These are phyloP conservation scores for Silvanus unidentatus DNA, from an alignment of 2,888 invertebrate species.

Conservation along the genomic window DNA sequence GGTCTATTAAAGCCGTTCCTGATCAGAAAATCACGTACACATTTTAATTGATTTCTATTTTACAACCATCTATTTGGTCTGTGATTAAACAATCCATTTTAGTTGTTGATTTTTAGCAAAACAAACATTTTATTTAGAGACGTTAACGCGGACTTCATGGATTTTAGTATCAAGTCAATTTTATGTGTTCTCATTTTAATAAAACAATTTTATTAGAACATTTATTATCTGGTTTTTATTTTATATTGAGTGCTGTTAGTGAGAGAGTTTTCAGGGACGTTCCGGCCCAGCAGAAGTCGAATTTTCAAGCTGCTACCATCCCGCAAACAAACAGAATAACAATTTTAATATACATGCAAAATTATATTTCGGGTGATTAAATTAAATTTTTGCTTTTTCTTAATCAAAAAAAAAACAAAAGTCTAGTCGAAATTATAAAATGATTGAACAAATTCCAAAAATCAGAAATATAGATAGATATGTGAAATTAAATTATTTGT, in stretches of 20 bases:
- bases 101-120: slow-evolving; percentile 10
- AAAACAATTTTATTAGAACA: slow-evolving; percentile 9
- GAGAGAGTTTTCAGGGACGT: slow-evolving; percentile 46
- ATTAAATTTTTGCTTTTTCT: no score
- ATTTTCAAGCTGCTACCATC: slow-evolving; percentile 42
- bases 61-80: background rate
- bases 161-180: slow-evolving; percentile 16
- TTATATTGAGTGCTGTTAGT: slow-evolving; percentile 42
- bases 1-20: slow-evolving; percentile 14
- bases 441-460: no score
- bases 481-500: slow-evolving; percentile 9
- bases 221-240: no score
- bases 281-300: slow-evolving; percentile 45
- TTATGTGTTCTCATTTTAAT: no score
- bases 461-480: no score
- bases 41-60: background rate
- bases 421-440: no score
- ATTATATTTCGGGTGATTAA: no score
- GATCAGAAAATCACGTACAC: background rate
- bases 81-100: slow-evolving; percentile 8
- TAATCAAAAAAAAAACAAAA: no score
- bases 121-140: no score
- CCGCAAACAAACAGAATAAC: slow-evolving; percentile 30
- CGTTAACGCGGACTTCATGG: slow-evolving; percentile 7
- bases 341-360: slow-evolving; percentile 26